A percentile compares a stretch with the other conserved stretches of the same genome.
Evolutionary conservation across 2,113 vertebrate species (phyloP).

Genomic region (Microtus pennsylvanicus): DNA sequence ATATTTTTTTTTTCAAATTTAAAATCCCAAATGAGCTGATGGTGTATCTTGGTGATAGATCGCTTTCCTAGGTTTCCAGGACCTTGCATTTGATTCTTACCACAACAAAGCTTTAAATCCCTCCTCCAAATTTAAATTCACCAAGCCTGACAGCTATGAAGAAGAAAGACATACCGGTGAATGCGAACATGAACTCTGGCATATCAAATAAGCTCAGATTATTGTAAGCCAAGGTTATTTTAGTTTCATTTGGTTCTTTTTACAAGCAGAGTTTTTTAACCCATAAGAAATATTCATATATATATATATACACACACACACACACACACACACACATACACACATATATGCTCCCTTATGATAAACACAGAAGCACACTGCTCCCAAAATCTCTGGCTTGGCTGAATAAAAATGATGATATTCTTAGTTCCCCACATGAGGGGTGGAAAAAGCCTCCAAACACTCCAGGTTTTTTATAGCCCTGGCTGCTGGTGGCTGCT

Average conservation of each 20-base stretch:
- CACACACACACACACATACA: constrained; percentile 16
- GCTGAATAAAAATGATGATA: constrained; percentile 73
- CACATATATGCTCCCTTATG: constrained; percentile 67
- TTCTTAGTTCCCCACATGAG: constrained; percentile 78
- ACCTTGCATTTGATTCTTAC: background rate
- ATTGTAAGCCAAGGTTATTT: constrained; percentile 65
- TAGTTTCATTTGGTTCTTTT: constrained; percentile 63
- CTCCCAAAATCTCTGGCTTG: constrained; percentile 75
- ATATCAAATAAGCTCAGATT: constrained; percentile 54
- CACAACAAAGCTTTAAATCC: background rate
- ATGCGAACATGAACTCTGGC: constrained; percentile 60
- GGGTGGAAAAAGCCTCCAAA: constrained; percentile 65
- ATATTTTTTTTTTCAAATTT: too few species aligned
- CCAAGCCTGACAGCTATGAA: constrained; percentile 59
- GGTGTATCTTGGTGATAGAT: too few species aligned
- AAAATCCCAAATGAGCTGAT: too few species aligned
- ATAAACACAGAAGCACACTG: constrained; percentile 80
- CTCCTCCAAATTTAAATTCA: background rate
- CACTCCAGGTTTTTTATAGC: constrained; percentile 78
- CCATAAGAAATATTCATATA: constrained; percentile 70
- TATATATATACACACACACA: background rate
- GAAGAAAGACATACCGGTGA: constrained; percentile 49
- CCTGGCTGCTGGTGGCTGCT: constrained; percentile 75
- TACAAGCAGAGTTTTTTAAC: constrained; percentile 68
- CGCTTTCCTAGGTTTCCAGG: background rate